These are phyloP conservation scores for Harpagifer antarcticus DNA, from an alignment of 2,797 vertebrate genomes.

Conservation along the genomic window DNA sequence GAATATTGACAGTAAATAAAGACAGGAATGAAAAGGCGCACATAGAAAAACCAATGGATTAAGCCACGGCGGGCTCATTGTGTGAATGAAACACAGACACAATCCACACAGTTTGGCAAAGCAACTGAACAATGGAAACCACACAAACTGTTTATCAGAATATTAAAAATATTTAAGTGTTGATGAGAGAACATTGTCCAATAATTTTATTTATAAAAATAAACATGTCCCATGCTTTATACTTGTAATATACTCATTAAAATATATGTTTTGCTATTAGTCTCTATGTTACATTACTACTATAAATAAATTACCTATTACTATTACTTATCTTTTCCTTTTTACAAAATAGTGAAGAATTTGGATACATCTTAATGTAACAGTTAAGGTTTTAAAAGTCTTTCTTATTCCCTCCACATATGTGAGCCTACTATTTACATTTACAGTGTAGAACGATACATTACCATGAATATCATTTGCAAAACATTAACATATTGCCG, in stretches of 20 bases:
- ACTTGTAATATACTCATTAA: slow-evolving; percentile 84
- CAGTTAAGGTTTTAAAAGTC: slow-evolving; percentile 79
- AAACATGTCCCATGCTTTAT: slow-evolving; percentile 87
- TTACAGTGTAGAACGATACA: slow-evolving; percentile 75
- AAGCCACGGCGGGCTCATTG: slow-evolving; percentile 60
- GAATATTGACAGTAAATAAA: slow-evolving; percentile 83
- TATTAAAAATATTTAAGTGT: slow-evolving; percentile 70
- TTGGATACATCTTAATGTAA: slow-evolving; percentile 75
- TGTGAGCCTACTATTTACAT: slow-evolving; percentile 77
- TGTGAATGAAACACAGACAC: slow-evolving; percentile 79
- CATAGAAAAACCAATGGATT: slow-evolving; percentile 75
- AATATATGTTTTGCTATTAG: slow-evolving; percentile 87
- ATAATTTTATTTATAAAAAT: slow-evolving; percentile 87
- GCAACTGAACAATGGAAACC: slow-evolving; percentile 77
- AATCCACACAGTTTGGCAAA: slow-evolving; percentile 74
- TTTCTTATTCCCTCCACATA: slow-evolving; percentile 72
- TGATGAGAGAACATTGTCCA: slow-evolving; percentile 69
- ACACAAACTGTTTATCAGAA: slow-evolving; percentile 71
- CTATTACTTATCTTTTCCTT: slow-evolving; percentile 50
- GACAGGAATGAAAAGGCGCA: slow-evolving; percentile 75
- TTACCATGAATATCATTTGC: slow-evolving; percentile 65
- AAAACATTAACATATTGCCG: slow-evolving; percentile 71
- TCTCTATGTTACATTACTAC: slow-evolving; percentile 85
- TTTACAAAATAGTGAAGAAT: slow-evolving; percentile 81
- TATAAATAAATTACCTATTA: slow-evolving; percentile 80